phyloP scores from a whole-genome alignment of 2,797 vertebrate genomes.

The Hipposideros larvatus region DNA sequence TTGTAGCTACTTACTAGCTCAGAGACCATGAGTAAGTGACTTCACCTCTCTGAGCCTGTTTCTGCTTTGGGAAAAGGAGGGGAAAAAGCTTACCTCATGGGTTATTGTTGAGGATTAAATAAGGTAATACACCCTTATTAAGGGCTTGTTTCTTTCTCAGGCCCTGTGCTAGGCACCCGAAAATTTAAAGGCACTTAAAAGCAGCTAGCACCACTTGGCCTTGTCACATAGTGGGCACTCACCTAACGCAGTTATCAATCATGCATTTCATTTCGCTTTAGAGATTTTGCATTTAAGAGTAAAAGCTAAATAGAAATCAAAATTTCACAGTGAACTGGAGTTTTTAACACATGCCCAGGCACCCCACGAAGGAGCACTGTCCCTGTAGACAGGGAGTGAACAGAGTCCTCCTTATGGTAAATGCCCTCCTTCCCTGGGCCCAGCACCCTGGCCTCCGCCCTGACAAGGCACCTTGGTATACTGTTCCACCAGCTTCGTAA shows the following conservation, averaged over 20 bases:
- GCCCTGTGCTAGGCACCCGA: background rate
- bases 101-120: background rate
- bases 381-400: background rate
- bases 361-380: background rate
- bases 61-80: background rate
- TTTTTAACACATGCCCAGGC: background rate
- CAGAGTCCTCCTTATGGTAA: no score
- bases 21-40: background rate
- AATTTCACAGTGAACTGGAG: background rate
- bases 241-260: background rate
- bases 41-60: background rate
- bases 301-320: constrained; percentile 2
- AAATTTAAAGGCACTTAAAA: background rate
- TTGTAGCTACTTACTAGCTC: background rate
- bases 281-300: constrained; percentile 1
- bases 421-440: background rate
- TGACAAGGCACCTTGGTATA: constrained; percentile 95
- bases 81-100: background rate
- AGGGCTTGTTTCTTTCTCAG: background rate
- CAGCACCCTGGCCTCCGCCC: background rate
- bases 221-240: background rate
- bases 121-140: background rate
- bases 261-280: background rate
- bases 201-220: background rate
- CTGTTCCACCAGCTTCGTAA: constrained; percentile 99